Evolutionary conservation across 92 coral and sea anemone species (phyloP).

Genomic region (Zoanthus gigantus): DNA sequence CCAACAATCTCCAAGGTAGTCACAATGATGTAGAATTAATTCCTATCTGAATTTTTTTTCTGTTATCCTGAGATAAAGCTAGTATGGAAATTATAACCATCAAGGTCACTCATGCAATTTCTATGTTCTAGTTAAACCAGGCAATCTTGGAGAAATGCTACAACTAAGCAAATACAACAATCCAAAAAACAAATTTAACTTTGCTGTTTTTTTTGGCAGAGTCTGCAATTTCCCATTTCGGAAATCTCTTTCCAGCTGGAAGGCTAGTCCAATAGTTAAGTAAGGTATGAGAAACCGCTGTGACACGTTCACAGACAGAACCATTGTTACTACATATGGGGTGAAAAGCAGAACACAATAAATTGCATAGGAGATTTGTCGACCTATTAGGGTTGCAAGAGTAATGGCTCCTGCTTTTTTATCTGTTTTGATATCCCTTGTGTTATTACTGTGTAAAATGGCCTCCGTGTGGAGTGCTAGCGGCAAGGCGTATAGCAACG

Average conservation of each 20-base stretch:
- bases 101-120: too few species aligned
- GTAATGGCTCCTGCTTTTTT: constrained; percentile 87
- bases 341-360: constrained; percentile 82
- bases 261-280: constrained; percentile 76
- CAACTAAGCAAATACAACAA: constrained; percentile 82
- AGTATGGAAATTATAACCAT: too few species aligned
- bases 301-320: constrained; percentile 84
- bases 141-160: constrained; percentile 74
- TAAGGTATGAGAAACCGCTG: constrained; percentile 80
- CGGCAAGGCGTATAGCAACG: constrained; percentile 86
- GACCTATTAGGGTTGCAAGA: constrained; percentile 85
- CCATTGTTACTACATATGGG: constrained; percentile 86
- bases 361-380: constrained; percentile 80
- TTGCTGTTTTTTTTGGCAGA: constrained; percentile 85
- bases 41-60: too few species aligned
- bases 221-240: constrained; percentile 68
- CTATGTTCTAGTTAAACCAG: constrained; percentile 49
- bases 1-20: too few species aligned
- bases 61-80: too few species aligned
- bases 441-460: constrained; percentile 93
- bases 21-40: too few species aligned
- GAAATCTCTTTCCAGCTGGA: constrained; percentile 83
- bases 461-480: constrained; percentile 93
- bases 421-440: constrained; percentile 89
- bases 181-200: constrained; percentile 86